Conservation (phyloP, 2,888 invertebrate genomes). For the Ligdia adustata region DNA sequence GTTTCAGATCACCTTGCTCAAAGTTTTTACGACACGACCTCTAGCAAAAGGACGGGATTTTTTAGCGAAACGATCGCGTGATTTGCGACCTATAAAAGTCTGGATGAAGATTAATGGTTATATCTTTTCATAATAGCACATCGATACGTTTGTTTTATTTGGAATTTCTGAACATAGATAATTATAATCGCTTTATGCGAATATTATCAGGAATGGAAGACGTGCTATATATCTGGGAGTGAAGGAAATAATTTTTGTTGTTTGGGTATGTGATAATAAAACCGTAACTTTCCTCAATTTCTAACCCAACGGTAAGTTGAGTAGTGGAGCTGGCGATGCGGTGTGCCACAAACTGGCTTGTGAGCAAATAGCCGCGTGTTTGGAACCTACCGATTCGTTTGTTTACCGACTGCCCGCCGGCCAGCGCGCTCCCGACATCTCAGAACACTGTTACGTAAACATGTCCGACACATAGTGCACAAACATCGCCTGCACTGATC, state of each 20-base stretch:
- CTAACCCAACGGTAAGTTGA: too few relatives aligned
- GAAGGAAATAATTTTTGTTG: too few relatives aligned
- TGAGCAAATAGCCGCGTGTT: conserved; percentile 60
- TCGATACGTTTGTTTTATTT: conserved; percentile 16
- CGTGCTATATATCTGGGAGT: too few relatives aligned
- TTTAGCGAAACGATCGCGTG: conserved; percentile 31
- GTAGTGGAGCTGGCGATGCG: too few relatives aligned
- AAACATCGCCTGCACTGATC: conserved; percentile 78
- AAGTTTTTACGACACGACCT: conserved; percentile 70
- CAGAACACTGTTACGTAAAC: conserved; percentile 75
- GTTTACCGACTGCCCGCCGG: conserved; percentile 49
- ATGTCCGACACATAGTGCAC: conserved; percentile 64
- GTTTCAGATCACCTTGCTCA: conserved; percentile 68
- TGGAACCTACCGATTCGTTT: conserved; percentile 57
- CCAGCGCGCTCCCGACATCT: conserved; percentile 56
- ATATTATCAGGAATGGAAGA: too few relatives aligned
- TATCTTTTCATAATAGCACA: conserved; percentile 19
- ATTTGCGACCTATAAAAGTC: conserved; percentile 29
- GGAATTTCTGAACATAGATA: too few relatives aligned
- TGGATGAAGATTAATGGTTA: conserved; percentile 24
- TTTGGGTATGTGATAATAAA: too few relatives aligned
- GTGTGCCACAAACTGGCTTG: conserved; percentile 48
- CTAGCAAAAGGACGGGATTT: conserved; percentile 54
- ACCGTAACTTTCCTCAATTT: too few relatives aligned
- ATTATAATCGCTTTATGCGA: too few relatives aligned